A percentile compares a stretch with the other conserved stretches of the same genome.
These are phyloP conservation scores for Sceliomorpha sp. DNA, from an alignment of 2,888 invertebrate species.

Conservation along the genomic window DNA sequence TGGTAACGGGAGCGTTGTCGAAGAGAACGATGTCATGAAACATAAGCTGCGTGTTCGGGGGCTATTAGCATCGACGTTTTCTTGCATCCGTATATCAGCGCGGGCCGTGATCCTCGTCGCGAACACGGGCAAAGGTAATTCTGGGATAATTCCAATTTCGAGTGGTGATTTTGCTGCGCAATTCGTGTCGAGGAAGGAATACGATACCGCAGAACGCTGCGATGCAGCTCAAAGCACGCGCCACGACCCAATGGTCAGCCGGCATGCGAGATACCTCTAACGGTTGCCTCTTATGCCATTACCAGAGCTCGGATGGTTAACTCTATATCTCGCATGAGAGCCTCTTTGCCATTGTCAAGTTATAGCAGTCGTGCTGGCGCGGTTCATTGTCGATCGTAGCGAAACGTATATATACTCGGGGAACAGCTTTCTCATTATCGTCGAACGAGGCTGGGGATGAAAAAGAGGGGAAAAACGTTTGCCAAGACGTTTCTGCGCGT, in stretches of 20 bases:
- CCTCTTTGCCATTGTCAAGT: slow-evolving; percentile 35
- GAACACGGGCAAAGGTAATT: slow-evolving; percentile 60
- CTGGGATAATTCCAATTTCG: slow-evolving; percentile 70
- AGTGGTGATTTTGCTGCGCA: slow-evolving; percentile 70
- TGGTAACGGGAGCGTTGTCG: slow-evolving; percentile 5
- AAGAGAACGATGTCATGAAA: slow-evolving; percentile 26
- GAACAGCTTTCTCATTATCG: slow-evolving; percentile 16
- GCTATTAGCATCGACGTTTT: slow-evolving; percentile 58
- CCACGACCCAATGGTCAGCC: slow-evolving; percentile 60
- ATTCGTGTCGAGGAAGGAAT: slow-evolving; percentile 69
- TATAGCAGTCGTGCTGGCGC: slow-evolving; percentile 15
- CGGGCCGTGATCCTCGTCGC: slow-evolving; percentile 31
- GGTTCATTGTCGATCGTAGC: slow-evolving; percentile 20
- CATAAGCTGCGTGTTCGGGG: slow-evolving; percentile 58
- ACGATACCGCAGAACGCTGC: slow-evolving; percentile 40
- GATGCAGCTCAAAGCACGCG: slow-evolving; percentile 55
- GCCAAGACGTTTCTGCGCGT: no score
- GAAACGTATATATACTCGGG: slow-evolving; percentile 2
- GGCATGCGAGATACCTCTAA: slow-evolving; percentile 61
- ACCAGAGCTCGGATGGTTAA: slow-evolving; percentile 36
- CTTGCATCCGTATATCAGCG: slow-evolving; percentile 60
- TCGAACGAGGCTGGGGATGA: no score
- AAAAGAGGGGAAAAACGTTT: no score
- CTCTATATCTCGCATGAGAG: slow-evolving; percentile 35
- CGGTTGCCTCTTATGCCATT: slow-evolving; percentile 42